Percentiles rank a stretch among this genome's conserved stretches.
Evolutionary conservation across 2,888 invertebrate species (phyloP).

Genomic region (Oligia strigilis): DNA sequence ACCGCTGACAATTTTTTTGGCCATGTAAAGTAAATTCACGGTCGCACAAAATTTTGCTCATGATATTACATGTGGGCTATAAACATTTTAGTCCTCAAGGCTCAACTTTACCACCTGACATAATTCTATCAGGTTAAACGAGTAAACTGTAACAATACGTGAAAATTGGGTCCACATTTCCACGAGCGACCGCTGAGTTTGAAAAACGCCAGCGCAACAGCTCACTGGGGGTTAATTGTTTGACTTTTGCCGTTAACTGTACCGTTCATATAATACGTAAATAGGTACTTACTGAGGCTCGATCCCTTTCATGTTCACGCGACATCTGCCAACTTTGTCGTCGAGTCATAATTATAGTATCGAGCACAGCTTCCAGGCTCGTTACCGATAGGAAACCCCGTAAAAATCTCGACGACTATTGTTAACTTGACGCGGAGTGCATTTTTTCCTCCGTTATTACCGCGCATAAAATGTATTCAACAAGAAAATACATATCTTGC

Average conservation of each 20-base stretch:
- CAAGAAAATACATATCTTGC: constrained; percentile 74
- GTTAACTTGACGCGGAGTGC: constrained; percentile 72
- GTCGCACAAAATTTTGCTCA: constrained; percentile 64
- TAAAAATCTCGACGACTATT: constrained; percentile 74
- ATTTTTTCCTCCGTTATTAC: constrained; percentile 78
- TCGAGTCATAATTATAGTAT: constrained; percentile 74
- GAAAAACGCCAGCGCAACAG: constrained; percentile 77
- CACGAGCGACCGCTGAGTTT: constrained; percentile 70
- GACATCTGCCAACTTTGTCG: constrained; percentile 70
- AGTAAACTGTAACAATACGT: constrained; percentile 66
- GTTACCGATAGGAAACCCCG: constrained; percentile 68
- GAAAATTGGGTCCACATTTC: constrained; percentile 70
- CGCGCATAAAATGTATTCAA: constrained; percentile 81
- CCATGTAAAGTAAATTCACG: constrained; percentile 57
- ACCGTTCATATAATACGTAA: constrained; percentile 79
- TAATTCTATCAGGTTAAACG: constrained; percentile 66
- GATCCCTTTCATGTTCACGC: constrained; percentile 67
- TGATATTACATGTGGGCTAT: constrained; percentile 57
- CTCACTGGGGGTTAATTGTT: constrained; percentile 82
- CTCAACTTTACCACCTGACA: constrained; percentile 65
- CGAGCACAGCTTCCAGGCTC: constrained; percentile 60
- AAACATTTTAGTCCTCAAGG: constrained; percentile 68
- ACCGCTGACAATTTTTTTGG: constrained; percentile 53
- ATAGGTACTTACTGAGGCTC: constrained; percentile 67
- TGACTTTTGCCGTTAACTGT: constrained; percentile 82